These are phyloP conservation scores for Drosophila bifasciata DNA, from an alignment of 1,140 invertebrate genomes.

Conservation along the genomic window DNA sequence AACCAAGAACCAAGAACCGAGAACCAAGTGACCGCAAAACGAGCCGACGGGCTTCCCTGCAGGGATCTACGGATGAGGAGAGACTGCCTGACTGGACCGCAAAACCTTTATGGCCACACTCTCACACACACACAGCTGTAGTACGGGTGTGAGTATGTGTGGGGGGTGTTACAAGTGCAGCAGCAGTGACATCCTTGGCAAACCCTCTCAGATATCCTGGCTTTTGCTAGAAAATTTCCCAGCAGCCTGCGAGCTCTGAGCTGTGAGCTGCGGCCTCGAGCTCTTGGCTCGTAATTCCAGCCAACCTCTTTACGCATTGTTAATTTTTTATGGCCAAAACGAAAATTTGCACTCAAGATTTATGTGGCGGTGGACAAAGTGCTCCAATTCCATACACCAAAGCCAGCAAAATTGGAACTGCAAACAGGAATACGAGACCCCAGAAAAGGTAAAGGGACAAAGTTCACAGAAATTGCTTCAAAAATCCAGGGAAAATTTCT, in stretches of 20 bases:
- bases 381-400: conserved; percentile 11
- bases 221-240: conserved; percentile 18
- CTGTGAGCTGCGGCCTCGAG: conserved; percentile 7
- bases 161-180: conserved; percentile 45
- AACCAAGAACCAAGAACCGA: conserved; percentile 46
- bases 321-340: conserved; percentile 68
- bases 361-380: conserved; percentile 45
- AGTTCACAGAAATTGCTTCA: too few relatives aligned
- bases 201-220: conserved; percentile 34
- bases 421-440: neutral
- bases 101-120: conserved; percentile 35
- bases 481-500: too few relatives aligned
- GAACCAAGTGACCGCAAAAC: conserved; percentile 51
- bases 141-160: neutral
- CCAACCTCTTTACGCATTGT: conserved; percentile 53
- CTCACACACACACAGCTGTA: conserved; percentile 17
- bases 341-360: conserved; percentile 54
- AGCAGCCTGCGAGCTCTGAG: conserved; percentile 27
- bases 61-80: conserved; percentile 18
- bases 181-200: conserved; percentile 51
- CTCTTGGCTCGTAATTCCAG: conserved; percentile 25
- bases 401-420: conserved; percentile 4
- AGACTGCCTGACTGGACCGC: conserved; percentile 36
- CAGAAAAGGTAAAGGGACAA: neutral
- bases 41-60: conserved; percentile 26